Percentiles rank a stretch among this genome's conserved stretches.
These are phyloP conservation scores for Pectinophora gossypiella DNA, from an alignment of 1,140 invertebrate species.

Conservation along the genomic window DNA sequence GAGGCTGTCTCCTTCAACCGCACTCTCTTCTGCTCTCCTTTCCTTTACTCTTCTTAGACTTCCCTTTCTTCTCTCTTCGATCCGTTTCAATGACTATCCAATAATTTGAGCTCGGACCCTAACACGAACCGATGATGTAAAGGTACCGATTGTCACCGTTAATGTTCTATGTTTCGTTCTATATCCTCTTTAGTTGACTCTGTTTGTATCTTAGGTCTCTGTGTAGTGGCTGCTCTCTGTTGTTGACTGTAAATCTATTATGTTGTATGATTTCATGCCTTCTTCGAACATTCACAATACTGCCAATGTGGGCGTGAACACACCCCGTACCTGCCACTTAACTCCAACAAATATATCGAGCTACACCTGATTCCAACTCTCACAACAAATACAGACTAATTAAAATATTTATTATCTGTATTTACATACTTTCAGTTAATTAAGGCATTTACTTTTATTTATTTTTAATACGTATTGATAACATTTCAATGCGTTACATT, in stretches of 20 bases:
- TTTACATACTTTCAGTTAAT: constrained; percentile 19
- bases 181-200: constrained; percentile 59
- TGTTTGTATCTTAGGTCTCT: constrained; percentile 69
- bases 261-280: constrained; percentile 73
- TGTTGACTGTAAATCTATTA: constrained; percentile 72
- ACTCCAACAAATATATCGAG: constrained; percentile 72
- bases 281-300: constrained; percentile 74
- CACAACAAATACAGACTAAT: constrained; percentile 68
- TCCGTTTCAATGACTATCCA: background rate
- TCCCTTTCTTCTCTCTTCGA: background rate
- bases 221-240: constrained; percentile 75
- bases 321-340: constrained; percentile 65
- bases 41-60: background rate
- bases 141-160: constrained; percentile 18
- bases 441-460: constrained; percentile 21
- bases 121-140: constrained; percentile 29
- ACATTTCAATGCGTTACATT: background rate
- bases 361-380: constrained; percentile 65
- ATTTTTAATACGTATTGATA: background rate
- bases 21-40: constrained; percentile 29
- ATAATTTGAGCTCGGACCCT: constrained; percentile 4
- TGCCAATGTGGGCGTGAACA: constrained; percentile 65
- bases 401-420: constrained; percentile 32
- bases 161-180: constrained; percentile 42
- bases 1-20: constrained; percentile 42